Evolutionary conservation across 2,113 vertebrate species (phyloP).

Genomic region (Xenus cinereus): DNA sequence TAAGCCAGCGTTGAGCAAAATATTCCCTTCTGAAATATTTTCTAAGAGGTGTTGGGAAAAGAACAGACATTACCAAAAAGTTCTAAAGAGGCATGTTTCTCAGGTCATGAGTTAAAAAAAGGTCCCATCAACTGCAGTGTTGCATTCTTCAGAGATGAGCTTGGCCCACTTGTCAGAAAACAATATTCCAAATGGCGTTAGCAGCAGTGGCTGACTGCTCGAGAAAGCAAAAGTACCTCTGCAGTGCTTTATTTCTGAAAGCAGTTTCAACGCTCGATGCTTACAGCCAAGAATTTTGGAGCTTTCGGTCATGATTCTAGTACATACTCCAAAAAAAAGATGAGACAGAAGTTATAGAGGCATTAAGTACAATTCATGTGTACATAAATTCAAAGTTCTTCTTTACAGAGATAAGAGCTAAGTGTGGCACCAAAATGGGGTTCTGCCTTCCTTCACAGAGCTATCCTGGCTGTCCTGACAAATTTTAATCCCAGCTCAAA

Average conservation of each 20-base stretch:
- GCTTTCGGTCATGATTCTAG: background rate
- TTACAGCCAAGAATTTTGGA: background rate
- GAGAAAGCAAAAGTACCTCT: background rate
- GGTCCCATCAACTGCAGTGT: background rate
- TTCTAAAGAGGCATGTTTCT: background rate
- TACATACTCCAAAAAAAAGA: background rate
- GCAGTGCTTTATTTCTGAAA: background rate
- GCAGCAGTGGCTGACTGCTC: accelerated
- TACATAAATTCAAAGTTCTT: background rate
- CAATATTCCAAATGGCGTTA: background rate
- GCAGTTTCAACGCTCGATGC: background rate
- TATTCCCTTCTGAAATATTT: background rate
- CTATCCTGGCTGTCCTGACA: background rate
- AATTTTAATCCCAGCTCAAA: background rate
- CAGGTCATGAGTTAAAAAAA: background rate
- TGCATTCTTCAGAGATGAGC: background rate
- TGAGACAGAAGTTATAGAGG: background rate
- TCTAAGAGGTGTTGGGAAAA: background rate
- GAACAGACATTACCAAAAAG: background rate
- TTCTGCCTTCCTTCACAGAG: background rate
- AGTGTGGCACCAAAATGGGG: background rate
- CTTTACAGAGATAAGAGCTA: background rate
- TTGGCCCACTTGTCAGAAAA: background rate
- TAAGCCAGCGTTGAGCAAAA: background rate
- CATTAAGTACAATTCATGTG: background rate